Percentiles rank a stretch among this genome's conserved stretches.
phyloP scores from a whole-genome alignment of 2,888 invertebrate species.

The Cordylochernes scorpioides region DNA sequence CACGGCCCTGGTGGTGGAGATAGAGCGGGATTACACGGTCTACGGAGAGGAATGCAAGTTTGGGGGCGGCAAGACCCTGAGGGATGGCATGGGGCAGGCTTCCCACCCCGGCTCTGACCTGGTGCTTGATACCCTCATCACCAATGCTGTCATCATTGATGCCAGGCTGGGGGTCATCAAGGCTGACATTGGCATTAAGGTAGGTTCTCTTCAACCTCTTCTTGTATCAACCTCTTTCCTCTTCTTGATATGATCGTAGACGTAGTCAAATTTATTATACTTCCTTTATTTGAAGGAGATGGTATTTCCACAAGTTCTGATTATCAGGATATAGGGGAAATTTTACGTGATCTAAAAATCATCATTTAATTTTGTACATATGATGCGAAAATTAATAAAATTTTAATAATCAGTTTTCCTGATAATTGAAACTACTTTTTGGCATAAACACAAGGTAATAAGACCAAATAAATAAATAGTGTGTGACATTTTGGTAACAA shows the following conservation, averaged over 20 bases:
- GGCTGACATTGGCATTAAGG: constrained; percentile 22
- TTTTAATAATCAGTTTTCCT: no score
- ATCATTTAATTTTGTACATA: no score
- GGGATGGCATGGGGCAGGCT: constrained; percentile 22
- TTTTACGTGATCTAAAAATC: no score
- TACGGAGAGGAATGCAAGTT: constrained; percentile 22
- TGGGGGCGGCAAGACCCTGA: constrained; percentile 21
- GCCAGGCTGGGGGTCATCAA: constrained; percentile 20
- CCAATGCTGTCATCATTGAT: constrained; percentile 21
- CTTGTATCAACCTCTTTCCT: neutral
- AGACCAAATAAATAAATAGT: no score
- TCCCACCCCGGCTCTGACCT: constrained; percentile 14
- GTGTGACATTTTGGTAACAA: no score
- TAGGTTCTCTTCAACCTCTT: no score
- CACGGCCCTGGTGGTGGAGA: constrained; percentile 19
- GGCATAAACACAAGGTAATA: no score
- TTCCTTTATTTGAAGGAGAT: neutral
- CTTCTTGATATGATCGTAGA: neutral
- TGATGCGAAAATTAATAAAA: no score
- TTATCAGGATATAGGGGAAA: no score
- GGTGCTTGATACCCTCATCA: constrained; percentile 20
- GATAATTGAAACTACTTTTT: no score
- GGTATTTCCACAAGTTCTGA: neutral
- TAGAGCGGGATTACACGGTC: constrained; percentile 19
- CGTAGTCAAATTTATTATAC: neutral